phyloP scores from a whole-genome alignment of 2,888 invertebrate genomes.

The Aethes cnicana region DNA sequence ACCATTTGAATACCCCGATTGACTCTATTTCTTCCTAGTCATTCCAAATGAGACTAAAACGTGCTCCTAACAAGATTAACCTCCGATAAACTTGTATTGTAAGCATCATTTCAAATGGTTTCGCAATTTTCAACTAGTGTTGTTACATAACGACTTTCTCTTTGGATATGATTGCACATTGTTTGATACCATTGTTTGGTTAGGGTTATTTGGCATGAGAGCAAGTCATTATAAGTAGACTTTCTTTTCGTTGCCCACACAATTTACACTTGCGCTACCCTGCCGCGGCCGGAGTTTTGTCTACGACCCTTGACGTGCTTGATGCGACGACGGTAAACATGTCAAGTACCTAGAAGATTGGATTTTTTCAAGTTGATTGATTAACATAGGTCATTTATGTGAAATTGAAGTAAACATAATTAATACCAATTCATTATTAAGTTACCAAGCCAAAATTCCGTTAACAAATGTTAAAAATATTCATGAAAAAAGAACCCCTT shows the following conservation, averaged over 20 bases:
- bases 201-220: slow-evolving; percentile 28
- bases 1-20: slow-evolving; percentile 27
- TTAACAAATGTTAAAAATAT: too few species aligned
- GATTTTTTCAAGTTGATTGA: slow-evolving; percentile 30
- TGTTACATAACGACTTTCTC: slow-evolving; percentile 49
- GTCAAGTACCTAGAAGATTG: slow-evolving; percentile 30
- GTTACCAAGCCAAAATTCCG: too few species aligned
- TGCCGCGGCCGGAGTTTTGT: too few species aligned
- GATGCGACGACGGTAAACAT: slow-evolving; percentile 27
- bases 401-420: slow-evolving; percentile 27
- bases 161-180: slow-evolving; percentile 35
- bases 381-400: slow-evolving; percentile 29
- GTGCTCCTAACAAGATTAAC: slow-evolving; percentile 13
- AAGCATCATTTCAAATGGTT: slow-evolving; percentile 19
- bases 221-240: slow-evolving; percentile 25
- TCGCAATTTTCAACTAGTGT: slow-evolving; percentile 20
- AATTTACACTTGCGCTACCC: not conserved
- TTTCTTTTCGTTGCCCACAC: slow-evolving; percentile 21
- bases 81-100: slow-evolving; percentile 21
- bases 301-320: slow-evolving; percentile 6
- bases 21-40: slow-evolving; percentile 23
- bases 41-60: slow-evolving; percentile 2
- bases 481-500: slow-evolving; percentile 6
- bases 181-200: slow-evolving; percentile 47
- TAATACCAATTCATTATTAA: slow-evolving; percentile 10